A percentile compares a stretch with the other conserved stretches of the same genome.
phyloP scores from a whole-genome alignment of 2,113 vertebrate genomes.

The Melanostigma gelatinosum region DNA sequence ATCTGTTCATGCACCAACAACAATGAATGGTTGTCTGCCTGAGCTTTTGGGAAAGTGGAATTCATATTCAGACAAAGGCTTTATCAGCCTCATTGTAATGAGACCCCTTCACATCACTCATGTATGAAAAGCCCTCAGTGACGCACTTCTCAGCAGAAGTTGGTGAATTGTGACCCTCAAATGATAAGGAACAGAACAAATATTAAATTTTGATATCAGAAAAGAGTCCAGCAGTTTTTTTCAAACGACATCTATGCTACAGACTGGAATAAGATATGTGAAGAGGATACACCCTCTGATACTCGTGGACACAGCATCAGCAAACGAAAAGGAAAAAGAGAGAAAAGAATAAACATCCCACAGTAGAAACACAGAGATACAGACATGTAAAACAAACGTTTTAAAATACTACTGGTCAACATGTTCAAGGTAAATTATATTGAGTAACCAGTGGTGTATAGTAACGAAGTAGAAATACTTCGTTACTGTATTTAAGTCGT shows the following conservation, averaged over 20 bases:
- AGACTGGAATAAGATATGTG: neutral
- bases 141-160: neutral
- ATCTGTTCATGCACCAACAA: neutral
- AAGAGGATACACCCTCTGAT: neutral
- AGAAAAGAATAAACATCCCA: neutral
- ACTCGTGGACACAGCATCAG: neutral
- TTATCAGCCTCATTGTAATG: neutral
- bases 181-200: neutral
- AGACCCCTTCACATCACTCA: conserved; percentile 1
- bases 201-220: neutral
- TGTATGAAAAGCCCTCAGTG: no score
- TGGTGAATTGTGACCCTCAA: neutral
- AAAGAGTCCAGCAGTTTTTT: neutral
- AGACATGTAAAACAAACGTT: neutral
- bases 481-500: no score
- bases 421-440: neutral
- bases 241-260: neutral
- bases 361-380: neutral
- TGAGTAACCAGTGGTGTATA: no score
- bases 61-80: neutral
- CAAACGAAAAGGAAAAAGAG: neutral
- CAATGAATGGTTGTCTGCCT: neutral
- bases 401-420: neutral
- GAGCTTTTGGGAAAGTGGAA: neutral
- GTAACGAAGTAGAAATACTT: no score